These are phyloP conservation scores for Drosophila lacteicornis DNA, from an alignment of 1,140 invertebrate species.

Conservation along the genomic window DNA sequence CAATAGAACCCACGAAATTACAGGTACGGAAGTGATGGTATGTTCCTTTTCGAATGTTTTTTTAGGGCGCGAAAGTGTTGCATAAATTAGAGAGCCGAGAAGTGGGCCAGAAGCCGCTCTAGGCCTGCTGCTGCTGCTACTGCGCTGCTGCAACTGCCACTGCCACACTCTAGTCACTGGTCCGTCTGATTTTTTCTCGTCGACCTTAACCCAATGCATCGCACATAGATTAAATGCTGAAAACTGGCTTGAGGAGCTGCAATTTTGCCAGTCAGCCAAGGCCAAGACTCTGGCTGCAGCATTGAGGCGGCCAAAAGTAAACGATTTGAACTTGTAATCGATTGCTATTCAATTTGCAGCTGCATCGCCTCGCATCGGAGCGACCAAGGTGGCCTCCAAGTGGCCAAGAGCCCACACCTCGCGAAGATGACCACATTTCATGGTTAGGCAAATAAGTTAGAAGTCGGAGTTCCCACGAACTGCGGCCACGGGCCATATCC, in stretches of 20 bases:
- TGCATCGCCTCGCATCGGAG: conserved; percentile 36
- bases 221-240: conserved; percentile 78
- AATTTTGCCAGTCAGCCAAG: conserved; percentile 80
- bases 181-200: conserved; percentile 77
- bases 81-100: conserved; percentile 36
- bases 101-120: conserved; percentile 11
- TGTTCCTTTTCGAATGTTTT: conserved; percentile 1
- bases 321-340: conserved; percentile 82
- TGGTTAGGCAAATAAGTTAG: conserved; percentile 53
- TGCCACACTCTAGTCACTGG: conserved; percentile 29
- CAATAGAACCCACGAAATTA: conserved; percentile 10
- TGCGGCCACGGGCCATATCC: conserved; percentile 32
- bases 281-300: conserved; percentile 70
- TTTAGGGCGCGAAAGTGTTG: conserved; percentile 55
- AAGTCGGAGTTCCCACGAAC: conserved; percentile 44
- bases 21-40: conserved; percentile 73
- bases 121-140: conserved; percentile 4
- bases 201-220: conserved; percentile 84
- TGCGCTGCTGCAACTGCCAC: conserved; percentile 9
- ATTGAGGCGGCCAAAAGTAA: conserved; percentile 79
- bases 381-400: neutral
- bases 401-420: neutral
- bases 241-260: conserved; percentile 80
- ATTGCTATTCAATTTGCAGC: conserved; percentile 77
- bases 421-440: conserved; percentile 51